Conservation (phyloP, 2,113 vertebrate species). For the Paratilapia polleni region DNA sequence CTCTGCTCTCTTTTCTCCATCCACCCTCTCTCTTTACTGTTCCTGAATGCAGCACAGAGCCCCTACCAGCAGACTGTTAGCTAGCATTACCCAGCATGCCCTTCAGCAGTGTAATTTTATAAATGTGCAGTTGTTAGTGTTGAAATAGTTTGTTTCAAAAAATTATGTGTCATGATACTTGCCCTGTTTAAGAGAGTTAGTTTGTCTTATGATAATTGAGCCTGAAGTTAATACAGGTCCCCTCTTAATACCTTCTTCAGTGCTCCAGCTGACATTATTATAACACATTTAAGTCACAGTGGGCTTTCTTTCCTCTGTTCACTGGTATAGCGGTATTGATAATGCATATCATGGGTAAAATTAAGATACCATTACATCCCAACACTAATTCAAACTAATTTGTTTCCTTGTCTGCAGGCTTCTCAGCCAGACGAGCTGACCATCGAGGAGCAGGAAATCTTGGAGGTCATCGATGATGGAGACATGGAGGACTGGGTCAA, state of each 20-base stretch:
- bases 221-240: rapidly evolving
- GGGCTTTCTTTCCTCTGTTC: neutral
- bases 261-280: neutral
- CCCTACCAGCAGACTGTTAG: too few species aligned
- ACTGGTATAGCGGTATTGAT: rapidly evolving
- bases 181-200: neutral
- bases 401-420: slow-evolving; percentile 78
- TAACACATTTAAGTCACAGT: neutral
- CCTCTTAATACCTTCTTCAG: rapidly evolving
- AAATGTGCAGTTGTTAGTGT: too few species aligned
- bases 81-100: too few species aligned
- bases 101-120: too few species aligned
- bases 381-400: neutral
- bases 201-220: neutral
- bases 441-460: slow-evolving; percentile 95
- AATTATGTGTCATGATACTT: neutral
- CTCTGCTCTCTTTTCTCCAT: too few species aligned
- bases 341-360: neutral
- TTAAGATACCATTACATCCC: rapidly evolving
- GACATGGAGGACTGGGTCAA: slow-evolving; percentile 99
- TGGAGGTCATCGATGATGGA: slow-evolving; percentile 98
- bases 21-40: too few species aligned
- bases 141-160: too few species aligned
- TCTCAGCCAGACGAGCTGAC: slow-evolving; percentile 97
- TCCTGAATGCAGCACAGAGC: too few species aligned